Base-by-base conservation (phyloP, 2,113 vertebrate species). In the Zosterops pallidus region DNA sequence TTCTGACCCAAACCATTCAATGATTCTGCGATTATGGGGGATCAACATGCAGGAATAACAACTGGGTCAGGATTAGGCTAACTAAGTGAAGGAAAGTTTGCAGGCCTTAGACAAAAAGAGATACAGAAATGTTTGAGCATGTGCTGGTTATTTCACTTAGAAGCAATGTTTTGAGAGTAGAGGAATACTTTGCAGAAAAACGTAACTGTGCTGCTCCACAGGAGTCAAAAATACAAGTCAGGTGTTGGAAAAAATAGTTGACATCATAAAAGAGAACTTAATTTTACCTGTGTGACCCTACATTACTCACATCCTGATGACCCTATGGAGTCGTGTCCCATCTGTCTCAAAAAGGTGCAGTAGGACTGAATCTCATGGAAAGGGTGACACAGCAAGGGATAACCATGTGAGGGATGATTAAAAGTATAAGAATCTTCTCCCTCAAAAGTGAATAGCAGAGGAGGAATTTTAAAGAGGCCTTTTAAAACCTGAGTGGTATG, bases 381-480 rank as follows among this genome's bases (percentile, higher is more conserved):
- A 85, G 35, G 62, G 78, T 79, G 83, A 82, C 25, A 69, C 28
- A 72, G 59, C 12, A 76, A 71, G n/a, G 59, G 75, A 60, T 57
- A 95, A 71, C 57, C 20, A 4, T 39, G 14, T 75, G 37, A 95
- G 19, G 53, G 17, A 85, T 76, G 44, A 84, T 84, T 63, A 55
- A 68, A 94, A 93, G 74, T n/a, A 22, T 79, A 44, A 74, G 56
- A 39, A 71, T 84, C 65, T 74, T 93, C 70, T 85, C 70, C 37
- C 5, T 95, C 63, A 49, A 88, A 93, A 90, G 25, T 49, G 74
- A 87, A 83, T 18, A 90, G 70, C 53, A 93, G 82, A 87, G 70
- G 37, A 93, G 50, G 75, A 90, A 90, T 90, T 87, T 84, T 86
- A 74, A 92, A 95, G 82, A 94, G 31, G 28, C 33, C 65, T 74